These are phyloP conservation scores for Sialia sialis DNA, from an alignment of 2,113 vertebrate species.

Conservation along the genomic window DNA sequence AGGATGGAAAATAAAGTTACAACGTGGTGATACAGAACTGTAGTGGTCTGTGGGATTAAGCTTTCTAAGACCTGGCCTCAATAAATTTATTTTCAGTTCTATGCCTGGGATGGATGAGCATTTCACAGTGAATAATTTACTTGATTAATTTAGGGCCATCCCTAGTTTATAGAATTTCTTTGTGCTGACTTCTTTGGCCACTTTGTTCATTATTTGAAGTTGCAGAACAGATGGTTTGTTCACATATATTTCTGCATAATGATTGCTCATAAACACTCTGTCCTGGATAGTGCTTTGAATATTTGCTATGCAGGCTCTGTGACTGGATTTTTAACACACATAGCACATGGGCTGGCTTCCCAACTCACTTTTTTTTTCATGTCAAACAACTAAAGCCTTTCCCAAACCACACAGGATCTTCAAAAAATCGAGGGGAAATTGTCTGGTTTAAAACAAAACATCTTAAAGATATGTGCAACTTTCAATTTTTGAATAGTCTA, in stretches of 20 bases:
- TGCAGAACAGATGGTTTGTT: slow-evolving; percentile 51
- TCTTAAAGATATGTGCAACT: neutral
- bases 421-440: neutral
- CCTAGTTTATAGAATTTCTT: neutral
- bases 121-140: neutral
- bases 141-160: neutral
- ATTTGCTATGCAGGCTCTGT: neutral
- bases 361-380: neutral
- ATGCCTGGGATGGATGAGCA: neutral
- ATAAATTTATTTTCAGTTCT: neutral
- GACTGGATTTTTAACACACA: slow-evolving; percentile 1
- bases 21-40: neutral
- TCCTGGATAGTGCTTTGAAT: neutral
- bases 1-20: neutral
- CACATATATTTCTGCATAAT: slow-evolving; percentile 41
- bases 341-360: neutral
- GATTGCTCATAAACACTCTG: slow-evolving; percentile 6
- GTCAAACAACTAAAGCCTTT: neutral
- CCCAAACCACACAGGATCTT: neutral
- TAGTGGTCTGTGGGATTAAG: neutral
- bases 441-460: neutral
- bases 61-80: neutral
- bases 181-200: neutral
- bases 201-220: slow-evolving; percentile 42
- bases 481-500: neutral